phyloP scores from a whole-genome alignment of 2,113 vertebrate genomes.

The Nematolebias whitei region DNA sequence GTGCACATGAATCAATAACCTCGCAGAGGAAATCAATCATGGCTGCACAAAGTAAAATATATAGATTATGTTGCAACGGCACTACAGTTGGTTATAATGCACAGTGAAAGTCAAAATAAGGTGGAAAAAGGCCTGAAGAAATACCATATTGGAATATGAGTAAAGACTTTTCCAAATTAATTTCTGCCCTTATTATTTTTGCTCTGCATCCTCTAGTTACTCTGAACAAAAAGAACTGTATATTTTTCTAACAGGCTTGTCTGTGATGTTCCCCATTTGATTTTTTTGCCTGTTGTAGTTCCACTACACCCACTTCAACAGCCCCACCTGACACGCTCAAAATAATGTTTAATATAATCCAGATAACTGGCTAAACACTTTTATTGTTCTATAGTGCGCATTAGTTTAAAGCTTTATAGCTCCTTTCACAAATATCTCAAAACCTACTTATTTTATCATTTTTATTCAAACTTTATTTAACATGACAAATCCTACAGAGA shows the following conservation, averaged over 20 bases:
- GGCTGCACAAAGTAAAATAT: slow-evolving; percentile 47
- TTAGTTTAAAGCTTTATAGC: too few relatives aligned
- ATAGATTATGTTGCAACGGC: slow-evolving; percentile 44
- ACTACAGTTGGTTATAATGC: slow-evolving; percentile 34
- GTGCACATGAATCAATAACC: slow-evolving; percentile 53
- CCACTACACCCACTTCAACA: slow-evolving; percentile 36
- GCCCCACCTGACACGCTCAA: too few relatives aligned
- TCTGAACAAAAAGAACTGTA: slow-evolving; percentile 81
- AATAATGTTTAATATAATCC: too few relatives aligned
- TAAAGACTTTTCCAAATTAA: slow-evolving; percentile 63
- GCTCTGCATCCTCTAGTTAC: slow-evolving; percentile 73
- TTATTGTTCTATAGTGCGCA: too few relatives aligned
- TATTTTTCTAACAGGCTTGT: slow-evolving; percentile 75
- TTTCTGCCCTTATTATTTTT: slow-evolving; percentile 80
- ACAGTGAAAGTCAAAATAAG: slow-evolving; percentile 4
- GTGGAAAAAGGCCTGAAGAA: background rate
- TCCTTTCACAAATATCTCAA: too few relatives aligned
- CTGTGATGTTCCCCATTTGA: slow-evolving; percentile 58
- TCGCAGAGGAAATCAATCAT: slow-evolving; percentile 56
- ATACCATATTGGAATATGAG: slow-evolving; percentile 71
- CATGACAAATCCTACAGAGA: too few relatives aligned
- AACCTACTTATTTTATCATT: too few relatives aligned
- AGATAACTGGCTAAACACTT: too few relatives aligned
- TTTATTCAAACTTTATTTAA: too few relatives aligned
- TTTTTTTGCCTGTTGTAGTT: slow-evolving; percentile 31